Base-by-base conservation (phyloP, 2,797 vertebrate genomes). In the Tamandua tetradactyla region DNA sequence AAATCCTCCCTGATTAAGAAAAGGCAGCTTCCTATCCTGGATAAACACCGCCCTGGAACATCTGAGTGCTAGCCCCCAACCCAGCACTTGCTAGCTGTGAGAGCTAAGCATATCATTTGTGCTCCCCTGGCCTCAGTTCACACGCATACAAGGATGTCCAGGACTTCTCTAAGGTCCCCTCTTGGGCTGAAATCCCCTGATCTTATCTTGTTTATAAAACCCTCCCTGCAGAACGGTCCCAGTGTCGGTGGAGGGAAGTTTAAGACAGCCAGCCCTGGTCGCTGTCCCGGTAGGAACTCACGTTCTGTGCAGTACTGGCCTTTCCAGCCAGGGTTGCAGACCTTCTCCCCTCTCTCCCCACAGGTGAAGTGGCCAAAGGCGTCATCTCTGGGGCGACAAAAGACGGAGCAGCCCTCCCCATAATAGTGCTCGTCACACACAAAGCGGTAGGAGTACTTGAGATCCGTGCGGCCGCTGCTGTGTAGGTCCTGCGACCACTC, bases 291-390 rank as follows among this genome's bases (percentile, higher is more conserved):
- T 4, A 23, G 64, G 74, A 35, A 99, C 99, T 99, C 97, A 99
- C 99, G 97, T 94, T 99, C 99, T 52, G 99, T 99, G 98, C 99
- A 99, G 98, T 99, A 99, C 75, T 98, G 98, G 86, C 99, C 99
- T 95, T 99, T 99, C 99, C 99, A 99, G 97, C 99, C 99, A 0
- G 99, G 99, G 96, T 99, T 99, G 98, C 99, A 99, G 96, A 99
- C 98, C 95, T 99, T 99, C 96, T 99, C 99, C 1, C 99, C 99
- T 2, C 99, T 98, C 93, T 99, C 99, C 93, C 99, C 99, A 0
- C 99, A 99, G 92, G 99, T 99, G 98, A 99, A 99, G 98, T 99
- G 99, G n/a, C 99, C 99, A 3, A 99, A 99, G 44, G 99, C 99
- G 23, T 99, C 99, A 0, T 99, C 99, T 12, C 99, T 97, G 18